A percentile compares a stretch with the other conserved stretches of the same genome.
Conservation (phyloP, 1,140 invertebrate species). For the Heliothis subflexa region DNA sequence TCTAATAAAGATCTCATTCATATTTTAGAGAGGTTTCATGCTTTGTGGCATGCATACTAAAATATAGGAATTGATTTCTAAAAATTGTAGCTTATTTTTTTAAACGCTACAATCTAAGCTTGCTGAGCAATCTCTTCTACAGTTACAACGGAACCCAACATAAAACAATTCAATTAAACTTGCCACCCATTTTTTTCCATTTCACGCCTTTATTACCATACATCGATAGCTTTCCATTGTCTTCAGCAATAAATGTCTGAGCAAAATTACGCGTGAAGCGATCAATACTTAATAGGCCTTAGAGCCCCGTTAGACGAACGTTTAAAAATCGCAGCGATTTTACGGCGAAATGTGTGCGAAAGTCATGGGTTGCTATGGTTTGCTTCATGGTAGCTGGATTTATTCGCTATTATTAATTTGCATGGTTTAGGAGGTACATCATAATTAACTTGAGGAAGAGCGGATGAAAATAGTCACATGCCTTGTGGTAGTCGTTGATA, state of each 20-base stretch:
- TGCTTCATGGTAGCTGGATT: neutral
- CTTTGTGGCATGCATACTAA: too few species aligned
- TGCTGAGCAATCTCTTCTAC: neutral
- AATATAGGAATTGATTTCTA: too few species aligned
- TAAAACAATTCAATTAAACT: neutral
- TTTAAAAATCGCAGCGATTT: slow-evolving; percentile 27
- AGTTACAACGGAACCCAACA: slow-evolving; percentile 10
- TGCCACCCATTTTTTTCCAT: slow-evolving; percentile 19
- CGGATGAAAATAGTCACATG: too few species aligned
- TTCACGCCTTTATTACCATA: slow-evolving; percentile 49
- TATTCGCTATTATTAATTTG: neutral
- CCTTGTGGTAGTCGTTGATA: too few species aligned
- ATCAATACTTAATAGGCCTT: slow-evolving; percentile 46
- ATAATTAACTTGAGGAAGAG: too few species aligned
- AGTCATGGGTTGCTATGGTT: slow-evolving; percentile 12
- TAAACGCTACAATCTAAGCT: too few species aligned
- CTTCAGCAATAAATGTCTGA: slow-evolving; percentile 45
- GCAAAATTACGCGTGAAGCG: slow-evolving; percentile 46
- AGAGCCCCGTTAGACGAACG: slow-evolving; percentile 28
- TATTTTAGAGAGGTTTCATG: too few species aligned
- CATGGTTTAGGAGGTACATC: too few species aligned
- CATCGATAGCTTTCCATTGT: slow-evolving; percentile 46
- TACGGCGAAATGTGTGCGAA: slow-evolving; percentile 35
- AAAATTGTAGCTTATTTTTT: too few species aligned
- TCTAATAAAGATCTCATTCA: too few species aligned